Conservation (phyloP, 2,888 invertebrate genomes). For the Philonicus albiceps region DNA sequence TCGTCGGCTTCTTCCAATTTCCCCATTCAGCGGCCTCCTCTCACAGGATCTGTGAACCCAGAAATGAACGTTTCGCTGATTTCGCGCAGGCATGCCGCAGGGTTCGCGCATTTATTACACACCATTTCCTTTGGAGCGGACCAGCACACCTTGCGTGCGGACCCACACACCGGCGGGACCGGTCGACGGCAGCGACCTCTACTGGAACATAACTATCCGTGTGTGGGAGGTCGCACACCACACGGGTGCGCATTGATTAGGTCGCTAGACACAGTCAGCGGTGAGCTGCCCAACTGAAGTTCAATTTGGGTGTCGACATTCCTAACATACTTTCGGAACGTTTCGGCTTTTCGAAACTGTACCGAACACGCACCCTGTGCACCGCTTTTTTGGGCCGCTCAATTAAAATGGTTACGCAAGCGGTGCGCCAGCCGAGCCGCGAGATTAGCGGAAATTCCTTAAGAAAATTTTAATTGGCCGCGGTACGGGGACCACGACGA, state of each 20-base stretch:
- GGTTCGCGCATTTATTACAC: background rate
- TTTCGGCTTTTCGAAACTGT: background rate
- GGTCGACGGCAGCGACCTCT: background rate
- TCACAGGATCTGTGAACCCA: background rate
- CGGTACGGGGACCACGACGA: background rate
- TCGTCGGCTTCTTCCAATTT: background rate
- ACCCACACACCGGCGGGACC: background rate
- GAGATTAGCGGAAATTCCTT: constrained; percentile 1
- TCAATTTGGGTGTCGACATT: constrained; percentile 27
- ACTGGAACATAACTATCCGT: background rate
- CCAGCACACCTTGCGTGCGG: background rate
- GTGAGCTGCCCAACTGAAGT: background rate
- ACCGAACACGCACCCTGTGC: background rate
- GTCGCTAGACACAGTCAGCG: background rate
- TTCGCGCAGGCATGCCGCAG: background rate
- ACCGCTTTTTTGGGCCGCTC: background rate
- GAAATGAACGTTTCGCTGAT: background rate
- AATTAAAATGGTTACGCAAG: constrained; percentile 17
- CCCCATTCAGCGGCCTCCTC: background rate
- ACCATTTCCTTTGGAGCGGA: background rate
- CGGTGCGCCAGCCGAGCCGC: background rate
- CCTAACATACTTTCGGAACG: constrained; percentile 20
- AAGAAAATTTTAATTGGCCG: constrained; percentile 10
- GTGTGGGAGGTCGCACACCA: background rate
- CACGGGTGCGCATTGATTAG: constrained; percentile 27